These are phyloP conservation scores for Helarctos malayanus DNA, from an alignment of 2,797 vertebrate genomes.

Conservation along the genomic window DNA sequence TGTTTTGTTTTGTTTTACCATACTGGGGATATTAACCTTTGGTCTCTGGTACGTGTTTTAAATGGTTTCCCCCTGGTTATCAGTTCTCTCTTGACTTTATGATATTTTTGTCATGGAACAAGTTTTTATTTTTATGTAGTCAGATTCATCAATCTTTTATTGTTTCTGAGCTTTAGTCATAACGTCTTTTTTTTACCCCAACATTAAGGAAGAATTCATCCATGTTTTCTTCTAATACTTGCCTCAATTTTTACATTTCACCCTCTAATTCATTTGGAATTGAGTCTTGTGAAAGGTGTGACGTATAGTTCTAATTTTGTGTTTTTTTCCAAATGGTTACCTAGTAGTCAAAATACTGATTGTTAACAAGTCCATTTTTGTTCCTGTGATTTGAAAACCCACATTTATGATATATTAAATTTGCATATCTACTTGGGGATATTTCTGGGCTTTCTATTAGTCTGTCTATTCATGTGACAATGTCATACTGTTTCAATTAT, in stretches of 20 bases:
- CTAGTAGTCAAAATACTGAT: neutral
- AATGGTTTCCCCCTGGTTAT: neutral
- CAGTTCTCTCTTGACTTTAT: neutral
- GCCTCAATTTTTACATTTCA: neutral
- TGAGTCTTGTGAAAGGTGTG: neutral
- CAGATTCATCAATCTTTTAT: neutral
- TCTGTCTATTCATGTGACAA: neutral
- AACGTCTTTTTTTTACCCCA: neutral
- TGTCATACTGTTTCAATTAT: neutral
- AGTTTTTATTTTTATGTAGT: slow-evolving; percentile 31
- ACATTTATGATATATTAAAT: neutral
- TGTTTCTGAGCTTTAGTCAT: neutral
- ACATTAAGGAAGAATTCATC: neutral
- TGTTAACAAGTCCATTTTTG: neutral
- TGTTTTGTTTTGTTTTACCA: neutral
- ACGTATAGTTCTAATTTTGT: neutral
- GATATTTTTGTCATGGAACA: neutral
- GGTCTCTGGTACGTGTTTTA: neutral
- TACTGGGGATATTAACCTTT: neutral
- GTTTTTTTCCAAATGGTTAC: neutral
- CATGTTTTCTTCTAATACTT: neutral
- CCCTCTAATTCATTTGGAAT: neutral
- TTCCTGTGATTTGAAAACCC: neutral
- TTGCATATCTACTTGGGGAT: neutral
- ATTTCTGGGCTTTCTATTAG: neutral